Evolutionary conservation across 2,113 vertebrate genomes (phyloP).

Genomic region (Hippocampus zosterae): DNA sequence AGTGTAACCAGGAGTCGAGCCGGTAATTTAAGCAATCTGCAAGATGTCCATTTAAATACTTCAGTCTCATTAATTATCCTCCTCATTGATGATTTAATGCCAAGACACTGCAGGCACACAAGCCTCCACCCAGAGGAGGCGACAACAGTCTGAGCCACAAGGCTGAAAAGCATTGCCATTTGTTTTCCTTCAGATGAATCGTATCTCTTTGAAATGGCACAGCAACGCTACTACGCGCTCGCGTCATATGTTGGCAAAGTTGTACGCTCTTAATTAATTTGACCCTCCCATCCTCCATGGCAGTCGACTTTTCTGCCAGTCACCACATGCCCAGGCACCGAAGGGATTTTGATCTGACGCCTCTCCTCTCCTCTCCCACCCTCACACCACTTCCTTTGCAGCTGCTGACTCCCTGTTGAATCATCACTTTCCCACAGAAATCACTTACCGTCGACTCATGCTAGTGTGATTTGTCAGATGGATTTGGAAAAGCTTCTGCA

Average conservation of each 20-base stretch:
- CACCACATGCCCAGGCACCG: conserved; percentile 51
- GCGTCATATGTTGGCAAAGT: conserved; percentile 14
- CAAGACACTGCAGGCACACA: conserved; percentile 6
- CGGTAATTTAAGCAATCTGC: conserved; percentile 1
- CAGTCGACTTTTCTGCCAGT: conserved; percentile 60
- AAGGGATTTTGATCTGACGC: conserved; percentile 43
- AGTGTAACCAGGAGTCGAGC: background rate
- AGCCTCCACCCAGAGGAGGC: conserved; percentile 6
- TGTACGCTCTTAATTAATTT: conserved; percentile 17
- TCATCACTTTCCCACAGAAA: conserved; percentile 33
- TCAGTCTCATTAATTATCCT: background rate
- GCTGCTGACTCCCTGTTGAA: conserved; percentile 32
- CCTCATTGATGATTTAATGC: background rate
- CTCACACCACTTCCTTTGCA: conserved; percentile 34
- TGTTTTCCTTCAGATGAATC: conserved; percentile 3
- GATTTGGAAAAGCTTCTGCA: conserved; percentile 15
- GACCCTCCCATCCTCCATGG: conserved; percentile 39
- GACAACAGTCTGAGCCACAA: conserved; percentile 1
- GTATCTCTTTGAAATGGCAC: conserved; percentile 9
- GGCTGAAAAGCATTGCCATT: background rate
- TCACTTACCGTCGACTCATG: background rate
- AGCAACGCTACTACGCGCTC: conserved; percentile 4
- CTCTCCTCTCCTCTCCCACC: conserved; percentile 19
- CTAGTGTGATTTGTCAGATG: conserved; percentile 18
- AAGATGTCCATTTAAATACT: background rate